phyloP scores from a whole-genome alignment of 2,113 vertebrate species.

The Chlamydotis undulata region DNA sequence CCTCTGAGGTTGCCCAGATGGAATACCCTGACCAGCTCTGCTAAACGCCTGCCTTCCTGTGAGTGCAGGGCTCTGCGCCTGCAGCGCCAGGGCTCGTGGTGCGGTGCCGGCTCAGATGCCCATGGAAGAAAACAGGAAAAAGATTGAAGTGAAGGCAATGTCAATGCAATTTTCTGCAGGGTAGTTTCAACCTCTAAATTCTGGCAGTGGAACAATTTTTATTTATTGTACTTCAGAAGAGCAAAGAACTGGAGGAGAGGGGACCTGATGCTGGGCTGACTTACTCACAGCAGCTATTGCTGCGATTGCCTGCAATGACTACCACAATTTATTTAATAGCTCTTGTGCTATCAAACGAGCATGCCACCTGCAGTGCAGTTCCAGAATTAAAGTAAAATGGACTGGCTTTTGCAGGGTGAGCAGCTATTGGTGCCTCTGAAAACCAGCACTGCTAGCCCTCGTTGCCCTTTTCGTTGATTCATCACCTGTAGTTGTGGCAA shows the following conservation, averaged over 20 bases:
- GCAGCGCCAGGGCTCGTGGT: rapidly evolving
- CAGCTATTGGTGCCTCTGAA: neutral
- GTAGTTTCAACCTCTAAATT: neutral
- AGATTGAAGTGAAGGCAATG: neutral
- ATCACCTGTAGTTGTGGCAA: neutral
- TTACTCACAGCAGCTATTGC: neutral
- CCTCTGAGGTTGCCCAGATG: neutral
- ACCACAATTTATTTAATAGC: neutral
- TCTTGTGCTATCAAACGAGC: neutral
- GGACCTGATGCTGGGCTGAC: neutral
- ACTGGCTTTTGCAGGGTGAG: neutral
- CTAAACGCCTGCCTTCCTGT: neutral
- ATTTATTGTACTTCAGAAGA: neutral
- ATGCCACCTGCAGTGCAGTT: neutral
- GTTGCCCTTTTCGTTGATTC: neutral
- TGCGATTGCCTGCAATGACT: neutral
- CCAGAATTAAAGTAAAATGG: neutral
- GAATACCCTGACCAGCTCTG: neutral
- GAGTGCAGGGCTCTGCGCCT: neutral
- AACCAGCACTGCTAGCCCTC: neutral
- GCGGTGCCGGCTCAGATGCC: neutral
- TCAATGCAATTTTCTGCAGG: neutral
- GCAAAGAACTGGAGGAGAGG: neutral
- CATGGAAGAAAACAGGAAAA: neutral
- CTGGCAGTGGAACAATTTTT: neutral